Percentiles rank a stretch among this genome's conserved stretches.
Conservation (phyloP, 2,797 vertebrate species). For the Siniperca scherzeri region DNA sequence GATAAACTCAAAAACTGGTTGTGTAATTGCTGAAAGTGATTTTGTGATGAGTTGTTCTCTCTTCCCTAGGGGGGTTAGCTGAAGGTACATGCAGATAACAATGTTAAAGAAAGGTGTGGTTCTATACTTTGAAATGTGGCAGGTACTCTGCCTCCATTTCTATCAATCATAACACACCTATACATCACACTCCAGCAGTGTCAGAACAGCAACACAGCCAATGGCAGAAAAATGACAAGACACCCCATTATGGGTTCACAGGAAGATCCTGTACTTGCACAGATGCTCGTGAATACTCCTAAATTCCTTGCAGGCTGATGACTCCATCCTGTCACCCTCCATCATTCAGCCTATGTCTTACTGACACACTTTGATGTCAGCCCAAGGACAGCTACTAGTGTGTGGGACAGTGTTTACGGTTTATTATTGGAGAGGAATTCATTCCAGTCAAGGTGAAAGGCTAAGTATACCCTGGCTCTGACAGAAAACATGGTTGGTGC, state of each 20-base stretch:
- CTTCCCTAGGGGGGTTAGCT: too few species aligned
- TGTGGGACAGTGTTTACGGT: conserved; percentile 43
- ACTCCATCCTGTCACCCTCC: conserved; percentile 20
- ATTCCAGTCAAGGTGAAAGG: conserved; percentile 54
- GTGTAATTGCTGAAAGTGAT: neutral
- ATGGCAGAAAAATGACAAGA: too few species aligned
- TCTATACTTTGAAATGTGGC: too few species aligned
- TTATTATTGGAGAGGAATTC: conserved; percentile 55
- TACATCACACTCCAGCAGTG: too few species aligned
- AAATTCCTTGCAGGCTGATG: conserved; percentile 36
- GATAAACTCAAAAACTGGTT: neutral
- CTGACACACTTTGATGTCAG: conserved; percentile 21
- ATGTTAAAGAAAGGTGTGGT: too few species aligned
- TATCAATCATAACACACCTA: too few species aligned
- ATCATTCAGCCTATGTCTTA: conserved; percentile 29
- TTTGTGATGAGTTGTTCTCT: neutral
- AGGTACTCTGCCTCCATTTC: too few species aligned
- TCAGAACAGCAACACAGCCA: too few species aligned
- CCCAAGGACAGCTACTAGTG: conserved; percentile 42
- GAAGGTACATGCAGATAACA: too few species aligned
- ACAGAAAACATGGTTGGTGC: conserved; percentile 41
- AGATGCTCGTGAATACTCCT: conserved; percentile 24
- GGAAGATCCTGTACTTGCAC: conserved; percentile 18
- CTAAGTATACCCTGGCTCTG: conserved; percentile 61
- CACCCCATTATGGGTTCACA: too few species aligned